Conservation (phyloP, 1,140 invertebrate genomes). For the Trichoplusia ni region DNA sequence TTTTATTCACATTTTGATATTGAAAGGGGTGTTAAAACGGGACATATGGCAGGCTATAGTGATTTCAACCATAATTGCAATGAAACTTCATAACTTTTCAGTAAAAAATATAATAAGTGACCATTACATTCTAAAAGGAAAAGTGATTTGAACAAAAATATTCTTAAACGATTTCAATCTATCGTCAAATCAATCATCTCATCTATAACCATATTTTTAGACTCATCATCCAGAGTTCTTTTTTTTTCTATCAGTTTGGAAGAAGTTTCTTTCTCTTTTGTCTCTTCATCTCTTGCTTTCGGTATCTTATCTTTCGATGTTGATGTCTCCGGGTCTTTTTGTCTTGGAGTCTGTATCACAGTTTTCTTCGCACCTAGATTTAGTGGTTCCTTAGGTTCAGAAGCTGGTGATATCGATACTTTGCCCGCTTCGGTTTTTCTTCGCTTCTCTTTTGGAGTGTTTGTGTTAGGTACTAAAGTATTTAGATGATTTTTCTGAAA, state of each 20-base stretch:
- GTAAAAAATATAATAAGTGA: too few species aligned
- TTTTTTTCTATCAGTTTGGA: slow-evolving; percentile 21
- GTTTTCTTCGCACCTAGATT: not conserved
- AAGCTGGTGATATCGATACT: not conserved
- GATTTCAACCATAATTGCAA: too few species aligned
- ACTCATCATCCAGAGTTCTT: not conserved
- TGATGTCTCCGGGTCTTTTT: not conserved
- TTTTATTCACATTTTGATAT: too few species aligned
- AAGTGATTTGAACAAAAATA: not conserved
- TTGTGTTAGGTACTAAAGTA: slow-evolving; percentile 34
- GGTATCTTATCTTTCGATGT: not conserved
- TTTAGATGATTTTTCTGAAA: slow-evolving; percentile 52
- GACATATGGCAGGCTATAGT: too few species aligned
- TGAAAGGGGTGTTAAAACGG: too few species aligned
- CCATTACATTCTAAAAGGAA: not conserved
- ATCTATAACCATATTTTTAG: not conserved
- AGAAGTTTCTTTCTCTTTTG: slow-evolving; percentile 19
- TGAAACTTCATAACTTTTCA: too few species aligned
- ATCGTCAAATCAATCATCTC: slow-evolving; percentile 52
- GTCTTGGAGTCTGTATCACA: not conserved
- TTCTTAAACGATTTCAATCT: slow-evolving; percentile 37
- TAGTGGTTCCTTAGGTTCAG: not conserved
- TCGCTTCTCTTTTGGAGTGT: slow-evolving; percentile 39
- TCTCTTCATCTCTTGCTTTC: not conserved
- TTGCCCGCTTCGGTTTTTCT: slow-evolving; percentile 40